A percentile compares a stretch with the other conserved stretches of the same genome.
Evolutionary conservation across 2,113 vertebrate genomes (phyloP).

Genomic region (Nyctereutes procyonoides): DNA sequence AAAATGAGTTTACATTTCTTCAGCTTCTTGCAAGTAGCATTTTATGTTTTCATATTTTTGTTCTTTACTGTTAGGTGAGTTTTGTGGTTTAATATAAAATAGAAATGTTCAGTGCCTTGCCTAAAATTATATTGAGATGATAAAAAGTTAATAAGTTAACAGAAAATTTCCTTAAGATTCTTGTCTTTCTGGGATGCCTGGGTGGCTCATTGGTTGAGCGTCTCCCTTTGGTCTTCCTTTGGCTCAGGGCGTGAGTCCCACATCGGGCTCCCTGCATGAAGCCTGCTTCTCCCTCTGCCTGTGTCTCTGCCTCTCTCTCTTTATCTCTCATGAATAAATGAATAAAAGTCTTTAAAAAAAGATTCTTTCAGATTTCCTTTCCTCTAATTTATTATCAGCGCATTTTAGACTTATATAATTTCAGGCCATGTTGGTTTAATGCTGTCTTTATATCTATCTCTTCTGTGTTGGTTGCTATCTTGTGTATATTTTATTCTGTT

Average conservation of each 20-base stretch:
- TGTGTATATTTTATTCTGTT: constrained; percentile 1
- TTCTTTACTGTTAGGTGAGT: background rate
- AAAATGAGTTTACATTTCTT: background rate
- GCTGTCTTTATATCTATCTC: background rate
- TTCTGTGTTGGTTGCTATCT: background rate
- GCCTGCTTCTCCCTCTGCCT: too few species aligned
- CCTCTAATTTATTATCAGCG: background rate
- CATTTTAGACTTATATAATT: background rate
- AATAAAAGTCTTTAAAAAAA: background rate
- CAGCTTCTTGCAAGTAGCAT: background rate
- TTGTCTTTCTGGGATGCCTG: background rate
- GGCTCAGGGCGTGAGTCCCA: too few species aligned
- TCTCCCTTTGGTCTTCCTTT: too few species aligned
- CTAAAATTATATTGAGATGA: background rate
- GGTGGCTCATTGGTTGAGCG: too few species aligned
- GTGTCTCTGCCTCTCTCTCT: too few species aligned
- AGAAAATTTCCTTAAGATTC: background rate
- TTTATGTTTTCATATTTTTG: constrained; percentile 7
- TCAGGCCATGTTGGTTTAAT: constrained; percentile 1
- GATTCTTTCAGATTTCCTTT: background rate
- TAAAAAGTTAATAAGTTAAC: constrained; percentile 7
- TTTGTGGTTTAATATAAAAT: background rate
- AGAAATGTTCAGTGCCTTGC: background rate
- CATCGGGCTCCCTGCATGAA: too few species aligned
- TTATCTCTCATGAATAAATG: too few species aligned